Percentiles rank a stretch among this genome's conserved stretches.
These are phyloP conservation scores for Diarsia dahlii DNA, from an alignment of 2,888 invertebrate genomes.

Conservation along the genomic window DNA sequence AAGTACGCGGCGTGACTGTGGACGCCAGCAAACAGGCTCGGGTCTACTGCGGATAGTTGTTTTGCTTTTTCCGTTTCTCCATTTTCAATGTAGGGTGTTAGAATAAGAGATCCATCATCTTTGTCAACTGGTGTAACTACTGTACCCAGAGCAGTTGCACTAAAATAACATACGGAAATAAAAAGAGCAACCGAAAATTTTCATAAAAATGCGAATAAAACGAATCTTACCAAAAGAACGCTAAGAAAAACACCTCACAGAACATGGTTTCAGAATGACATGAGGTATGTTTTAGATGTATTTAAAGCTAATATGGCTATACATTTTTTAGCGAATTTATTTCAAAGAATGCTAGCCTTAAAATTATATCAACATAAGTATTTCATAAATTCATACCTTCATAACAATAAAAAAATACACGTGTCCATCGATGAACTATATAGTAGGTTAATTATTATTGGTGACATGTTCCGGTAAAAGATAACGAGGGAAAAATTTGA, in stretches of 20 bases:
- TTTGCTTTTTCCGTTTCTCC: conserved; percentile 47
- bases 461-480: background rate
- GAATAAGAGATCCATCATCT: conserved; percentile 42
- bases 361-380: conserved; percentile 7
- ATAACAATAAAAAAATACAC: conserved; percentile 8
- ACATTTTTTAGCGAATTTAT: background rate
- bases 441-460: background rate
- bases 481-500: background rate
- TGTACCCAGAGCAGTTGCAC: conserved; percentile 15
- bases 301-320: background rate
- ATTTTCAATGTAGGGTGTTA: conserved; percentile 50
- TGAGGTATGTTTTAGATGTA: background rate
- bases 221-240: conserved; percentile 14
- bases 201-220: background rate
- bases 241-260: conserved; percentile 2
- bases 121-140: background rate
- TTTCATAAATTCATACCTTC: conserved; percentile 10
- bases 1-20: conserved; percentile 63
- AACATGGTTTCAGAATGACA: conserved; percentile 31
- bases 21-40: conserved; percentile 49
- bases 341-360: background rate
- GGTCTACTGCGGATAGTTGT: conserved; percentile 49
- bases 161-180: conserved; percentile 9
- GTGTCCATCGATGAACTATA: background rate
- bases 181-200: background rate